These are phyloP conservation scores for Cyclargus thomasi DNA, from an alignment of 1,140 invertebrate genomes.

Conservation along the genomic window DNA sequence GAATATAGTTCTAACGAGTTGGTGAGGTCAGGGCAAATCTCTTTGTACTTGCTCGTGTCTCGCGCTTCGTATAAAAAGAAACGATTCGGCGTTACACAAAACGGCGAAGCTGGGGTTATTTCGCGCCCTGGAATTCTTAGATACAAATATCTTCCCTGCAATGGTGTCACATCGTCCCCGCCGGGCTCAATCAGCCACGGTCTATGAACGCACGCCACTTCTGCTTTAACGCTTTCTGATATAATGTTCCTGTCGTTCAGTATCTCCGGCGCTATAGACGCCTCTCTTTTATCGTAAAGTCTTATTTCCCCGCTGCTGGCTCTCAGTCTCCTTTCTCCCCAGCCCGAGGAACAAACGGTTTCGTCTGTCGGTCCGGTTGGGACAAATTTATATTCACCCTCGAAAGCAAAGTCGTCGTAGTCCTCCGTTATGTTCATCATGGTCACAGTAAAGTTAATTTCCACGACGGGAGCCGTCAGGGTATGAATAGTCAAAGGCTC, in stretches of 20 bases:
- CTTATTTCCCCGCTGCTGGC: constrained; percentile 83
- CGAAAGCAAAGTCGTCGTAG: constrained; percentile 87
- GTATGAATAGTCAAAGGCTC: constrained; percentile 78
- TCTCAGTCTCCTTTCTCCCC: constrained; percentile 78
- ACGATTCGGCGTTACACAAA: constrained; percentile 82
- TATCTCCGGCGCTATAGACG: constrained; percentile 59
- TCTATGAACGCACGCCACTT: constrained; percentile 80
- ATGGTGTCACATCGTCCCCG: constrained; percentile 69
- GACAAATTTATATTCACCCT: constrained; percentile 85
- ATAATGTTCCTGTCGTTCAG: constrained; percentile 68
- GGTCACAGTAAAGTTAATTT: constrained; percentile 83
- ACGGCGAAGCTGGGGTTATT: constrained; percentile 72
- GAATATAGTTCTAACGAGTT: constrained; percentile 82
- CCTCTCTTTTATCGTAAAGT: constrained; percentile 63
- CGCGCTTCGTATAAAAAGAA: constrained; percentile 83
- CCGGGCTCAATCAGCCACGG: constrained; percentile 87
- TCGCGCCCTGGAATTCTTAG: constrained; percentile 81
- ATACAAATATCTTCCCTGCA: constrained; percentile 82
- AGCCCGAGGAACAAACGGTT: constrained; percentile 76
- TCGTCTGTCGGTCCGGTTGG: constrained; percentile 71
- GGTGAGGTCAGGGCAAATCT: constrained; percentile 79
- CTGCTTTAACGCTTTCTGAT: constrained; percentile 69
- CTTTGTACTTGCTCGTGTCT: constrained; percentile 76
- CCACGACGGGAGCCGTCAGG: constrained; percentile 80
- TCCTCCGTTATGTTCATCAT: constrained; percentile 90